A percentile compares a stretch with the other conserved stretches of the same genome.
phyloP scores from a whole-genome alignment of 1,140 invertebrate species.

The Sipha flava region DNA sequence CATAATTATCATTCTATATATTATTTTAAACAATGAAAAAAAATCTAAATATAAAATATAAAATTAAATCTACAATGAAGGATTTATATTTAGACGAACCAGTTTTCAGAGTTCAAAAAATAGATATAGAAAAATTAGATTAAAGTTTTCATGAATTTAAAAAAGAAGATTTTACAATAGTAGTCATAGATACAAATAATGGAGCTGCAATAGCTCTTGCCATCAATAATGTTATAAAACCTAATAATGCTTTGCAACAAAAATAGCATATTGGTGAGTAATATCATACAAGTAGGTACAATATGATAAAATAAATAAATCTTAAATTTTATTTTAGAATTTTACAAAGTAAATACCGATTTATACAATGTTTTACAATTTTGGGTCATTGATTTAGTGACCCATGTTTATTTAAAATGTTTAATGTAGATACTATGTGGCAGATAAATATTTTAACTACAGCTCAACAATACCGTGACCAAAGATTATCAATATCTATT shows the following conservation, averaged over 20 bases:
- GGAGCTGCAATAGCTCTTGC: not conserved
- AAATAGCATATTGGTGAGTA: not conserved
- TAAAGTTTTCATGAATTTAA: not conserved
- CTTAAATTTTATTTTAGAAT: not conserved
- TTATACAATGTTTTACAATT: not conserved
- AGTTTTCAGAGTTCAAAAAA: not conserved
- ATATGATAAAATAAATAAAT: not conserved
- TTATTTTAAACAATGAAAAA: not conserved
- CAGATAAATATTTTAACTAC: slow-evolving; percentile 2
- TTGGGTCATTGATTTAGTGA: not conserved
- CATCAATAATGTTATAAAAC: not conserved
- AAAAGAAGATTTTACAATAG: not conserved
- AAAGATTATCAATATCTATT: not conserved
- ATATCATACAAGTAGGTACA: not conserved
- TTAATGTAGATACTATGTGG: slow-evolving; percentile 10
- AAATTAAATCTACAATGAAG: not conserved
- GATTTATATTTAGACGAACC: slow-evolving; percentile 13
- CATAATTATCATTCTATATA: not conserved
- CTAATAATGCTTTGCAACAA: not conserved
- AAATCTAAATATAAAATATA: not conserved
- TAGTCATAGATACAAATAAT: slow-evolving; percentile 10
- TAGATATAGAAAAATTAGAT: slow-evolving; percentile 5
- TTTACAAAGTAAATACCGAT: not conserved
- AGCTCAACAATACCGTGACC: slow-evolving; percentile 6
- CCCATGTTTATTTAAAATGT: slow-evolving; percentile 10